These are phyloP conservation scores for Nomada lathburiana DNA, from an alignment of 2,888 invertebrate species.

Conservation along the genomic window DNA sequence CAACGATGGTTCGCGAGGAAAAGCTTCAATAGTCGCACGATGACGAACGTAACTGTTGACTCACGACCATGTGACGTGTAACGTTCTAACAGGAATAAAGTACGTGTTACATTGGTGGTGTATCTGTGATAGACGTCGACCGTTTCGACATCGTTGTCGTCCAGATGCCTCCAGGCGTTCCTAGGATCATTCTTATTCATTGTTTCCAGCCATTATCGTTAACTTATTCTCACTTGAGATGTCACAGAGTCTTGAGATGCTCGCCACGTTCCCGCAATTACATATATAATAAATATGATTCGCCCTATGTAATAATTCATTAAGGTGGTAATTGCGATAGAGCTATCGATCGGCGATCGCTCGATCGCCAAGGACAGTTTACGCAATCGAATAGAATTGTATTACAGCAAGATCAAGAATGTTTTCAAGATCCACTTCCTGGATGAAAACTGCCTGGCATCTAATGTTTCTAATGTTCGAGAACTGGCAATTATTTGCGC, in stretches of 20 bases:
- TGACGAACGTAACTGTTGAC: constrained; percentile 38
- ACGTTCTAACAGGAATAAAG: constrained; percentile 61
- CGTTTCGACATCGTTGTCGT: constrained; percentile 43
- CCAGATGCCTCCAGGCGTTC: constrained; percentile 26
- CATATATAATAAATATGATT: constrained; percentile 19
- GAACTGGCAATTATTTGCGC: not conserved
- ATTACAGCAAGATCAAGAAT: not conserved
- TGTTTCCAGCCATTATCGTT: constrained; percentile 37
- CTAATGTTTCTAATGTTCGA: not conserved
- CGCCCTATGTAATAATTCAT: constrained; percentile 2
- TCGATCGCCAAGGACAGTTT: not conserved
- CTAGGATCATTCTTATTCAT: constrained; percentile 40
- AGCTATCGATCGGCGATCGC: not conserved
- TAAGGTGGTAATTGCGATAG: not conserved
- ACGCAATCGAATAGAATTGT: not conserved
- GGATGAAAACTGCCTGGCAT: not conserved
- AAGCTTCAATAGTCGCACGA: not conserved
- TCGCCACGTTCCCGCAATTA: constrained; percentile 27
- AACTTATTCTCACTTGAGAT: not conserved
- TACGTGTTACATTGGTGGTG: constrained; percentile 34
- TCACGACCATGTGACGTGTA: constrained; percentile 52
- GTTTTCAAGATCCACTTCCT: not conserved
- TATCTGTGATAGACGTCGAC: constrained; percentile 39
- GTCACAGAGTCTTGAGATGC: not conserved
- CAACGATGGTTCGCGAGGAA: constrained; percentile 7